Base-by-base conservation (phyloP, 2,797 vertebrate genomes). In the Sebastes itinus region DNA sequence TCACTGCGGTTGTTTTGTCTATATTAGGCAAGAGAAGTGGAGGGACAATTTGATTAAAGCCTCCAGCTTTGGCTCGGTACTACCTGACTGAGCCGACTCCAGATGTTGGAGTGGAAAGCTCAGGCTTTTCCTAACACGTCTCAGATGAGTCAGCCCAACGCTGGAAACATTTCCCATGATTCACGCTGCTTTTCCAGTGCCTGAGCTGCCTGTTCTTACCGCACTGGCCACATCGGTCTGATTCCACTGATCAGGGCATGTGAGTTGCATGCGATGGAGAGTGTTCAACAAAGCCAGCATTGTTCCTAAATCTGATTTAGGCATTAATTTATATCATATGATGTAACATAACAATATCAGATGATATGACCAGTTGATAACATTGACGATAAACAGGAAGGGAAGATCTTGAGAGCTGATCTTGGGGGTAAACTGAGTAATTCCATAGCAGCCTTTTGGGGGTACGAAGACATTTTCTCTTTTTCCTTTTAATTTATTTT, bases 101-200 rank as follows among this genome's bases (percentile, higher is more conserved):
- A 91, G 90, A 92, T 93, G 91, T 91, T 83, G 75, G 78, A 84
- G 80, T 69, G 80, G 85, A 90, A 92, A 91, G 69, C 84, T 82
- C 65, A 72, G 81, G 68, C 78, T 85, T 84, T 79, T 89, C 73
- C 77, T 56, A 82, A 86, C 82, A 54, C 52, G 6, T 78, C 75
- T 86, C 42, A 22, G 58, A 91, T 92, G 85, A 94, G 76, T 90
- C 90, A 82, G 70, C 78, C 71, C 20, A 59, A 69, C 33, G 4
- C 66, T 74, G 87, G 78, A 90, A 86, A 88, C 67, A 76, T 87
- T 90, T 92, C 89, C 83, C 89, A 86, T 88, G 88, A 92, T 80
- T 85, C 89, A 90, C 23, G 20, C 76, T 66, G 83, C 74, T 91
- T 92, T 89, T 86, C 84, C 88, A 85, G 78, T 7, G 54, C 22